These are phyloP conservation scores for Phaenicophaeus curvirostris DNA, from an alignment of 2,797 vertebrate species.

Conservation along the genomic window DNA sequence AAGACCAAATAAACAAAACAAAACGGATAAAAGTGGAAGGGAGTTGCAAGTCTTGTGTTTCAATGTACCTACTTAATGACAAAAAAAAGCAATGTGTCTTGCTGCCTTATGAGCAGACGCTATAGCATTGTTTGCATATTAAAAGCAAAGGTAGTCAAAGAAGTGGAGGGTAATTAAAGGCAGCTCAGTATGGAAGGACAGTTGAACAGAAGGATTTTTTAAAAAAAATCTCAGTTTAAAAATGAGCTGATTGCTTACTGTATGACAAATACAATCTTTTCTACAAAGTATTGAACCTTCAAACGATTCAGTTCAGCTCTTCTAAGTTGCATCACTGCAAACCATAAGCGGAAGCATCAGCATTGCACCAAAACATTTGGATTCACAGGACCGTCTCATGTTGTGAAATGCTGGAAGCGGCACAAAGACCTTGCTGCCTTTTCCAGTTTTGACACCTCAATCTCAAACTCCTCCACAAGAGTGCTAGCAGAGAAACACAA, in stretches of 20 bases:
- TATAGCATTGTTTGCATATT: not conserved
- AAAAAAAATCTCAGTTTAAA: not conserved
- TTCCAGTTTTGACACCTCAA: not conserved
- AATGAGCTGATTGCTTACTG: not conserved
- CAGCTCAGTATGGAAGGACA: not conserved
- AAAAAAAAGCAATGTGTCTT: not conserved
- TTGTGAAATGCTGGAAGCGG: not conserved
- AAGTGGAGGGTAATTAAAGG: not conserved
- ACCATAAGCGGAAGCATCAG: rapidly evolving
- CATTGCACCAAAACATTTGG: not conserved
- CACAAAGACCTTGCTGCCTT: not conserved
- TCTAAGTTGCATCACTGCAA: not conserved
- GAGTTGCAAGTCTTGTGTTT: constrained; percentile 10
- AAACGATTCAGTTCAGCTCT: not conserved
- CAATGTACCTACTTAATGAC: not conserved
- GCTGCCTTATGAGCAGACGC: not conserved
- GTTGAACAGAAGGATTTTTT: not conserved
- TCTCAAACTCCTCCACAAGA: not conserved
- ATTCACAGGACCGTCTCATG: not conserved
- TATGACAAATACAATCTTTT: not conserved
- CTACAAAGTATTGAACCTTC: not conserved
- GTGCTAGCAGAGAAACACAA: not conserved
- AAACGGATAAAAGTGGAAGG: not conserved
- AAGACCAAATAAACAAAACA: not conserved
- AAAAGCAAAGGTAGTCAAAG: not conserved